These are phyloP conservation scores for Lophochroa leadbeateri DNA, from an alignment of 2,113 vertebrate genomes.

Conservation along the genomic window DNA sequence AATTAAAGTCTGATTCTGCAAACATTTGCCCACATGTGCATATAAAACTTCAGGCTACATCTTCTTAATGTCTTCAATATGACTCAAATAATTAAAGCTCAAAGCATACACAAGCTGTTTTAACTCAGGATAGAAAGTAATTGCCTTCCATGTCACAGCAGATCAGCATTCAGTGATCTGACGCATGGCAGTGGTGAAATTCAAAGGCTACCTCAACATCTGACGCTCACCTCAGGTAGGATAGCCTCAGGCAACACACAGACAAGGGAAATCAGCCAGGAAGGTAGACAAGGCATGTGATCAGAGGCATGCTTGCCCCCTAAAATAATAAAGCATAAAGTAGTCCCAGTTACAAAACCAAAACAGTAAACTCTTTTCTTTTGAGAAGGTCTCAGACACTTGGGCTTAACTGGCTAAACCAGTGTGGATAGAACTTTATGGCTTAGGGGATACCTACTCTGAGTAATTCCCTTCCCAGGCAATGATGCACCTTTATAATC, in stretches of 20 bases:
- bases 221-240: not conserved
- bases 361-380: not conserved
- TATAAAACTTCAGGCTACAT: not conserved
- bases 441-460: not conserved
- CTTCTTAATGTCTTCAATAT: not conserved
- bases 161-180: not conserved
- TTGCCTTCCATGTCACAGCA: not conserved
- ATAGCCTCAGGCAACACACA: not conserved
- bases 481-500: not conserved
- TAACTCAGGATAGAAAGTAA: not conserved
- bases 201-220: not conserved
- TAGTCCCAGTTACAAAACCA: not conserved
- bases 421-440: not conserved
- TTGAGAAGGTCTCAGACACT: not conserved
- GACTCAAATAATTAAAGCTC: constrained; percentile 20
- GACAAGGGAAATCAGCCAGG: not conserved
- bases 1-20: not conserved
- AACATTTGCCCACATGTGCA: not conserved
- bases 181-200: not conserved
- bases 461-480: not conserved
- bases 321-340: not conserved
- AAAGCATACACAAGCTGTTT: not conserved
- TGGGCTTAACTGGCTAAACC: not conserved
- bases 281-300: not conserved
- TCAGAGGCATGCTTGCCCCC: not conserved